phyloP scores from a whole-genome alignment of 1,140 invertebrate genomes.

The Metopolophium dirhodum region DNA sequence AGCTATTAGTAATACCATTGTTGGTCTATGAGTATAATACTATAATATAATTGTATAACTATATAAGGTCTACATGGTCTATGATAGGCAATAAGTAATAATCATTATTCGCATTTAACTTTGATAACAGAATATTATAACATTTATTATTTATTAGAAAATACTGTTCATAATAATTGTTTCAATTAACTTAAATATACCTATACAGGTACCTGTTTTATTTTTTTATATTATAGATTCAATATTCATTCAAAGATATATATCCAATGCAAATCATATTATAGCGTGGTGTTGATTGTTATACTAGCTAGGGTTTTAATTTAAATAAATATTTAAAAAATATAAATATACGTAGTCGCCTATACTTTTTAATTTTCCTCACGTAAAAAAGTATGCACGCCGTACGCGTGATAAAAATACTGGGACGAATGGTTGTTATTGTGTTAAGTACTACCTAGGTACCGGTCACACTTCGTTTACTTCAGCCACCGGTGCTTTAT shows the following conservation, averaged over 20 bases:
- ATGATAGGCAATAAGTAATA: background rate
- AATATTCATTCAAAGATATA: background rate
- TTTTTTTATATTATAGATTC: background rate
- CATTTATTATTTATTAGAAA: background rate
- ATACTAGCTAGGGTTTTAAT: too few species aligned
- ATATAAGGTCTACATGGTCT: background rate
- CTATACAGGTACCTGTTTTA: background rate
- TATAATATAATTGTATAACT: background rate
- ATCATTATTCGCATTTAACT: background rate
- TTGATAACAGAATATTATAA: background rate
- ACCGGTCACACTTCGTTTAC: too few species aligned
- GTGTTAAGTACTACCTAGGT: too few species aligned
- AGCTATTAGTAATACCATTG: background rate
- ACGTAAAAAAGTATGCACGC: too few species aligned
- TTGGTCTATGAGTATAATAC: background rate
- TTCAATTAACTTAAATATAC: background rate
- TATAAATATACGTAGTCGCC: too few species aligned
- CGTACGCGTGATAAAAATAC: too few species aligned
- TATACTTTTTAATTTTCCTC: too few species aligned
- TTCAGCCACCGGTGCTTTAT: too few species aligned
- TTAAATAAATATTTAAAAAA: too few species aligned
- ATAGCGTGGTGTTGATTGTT: too few species aligned
- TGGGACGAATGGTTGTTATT: too few species aligned
- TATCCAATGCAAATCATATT: background rate
- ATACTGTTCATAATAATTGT: background rate